Evolutionary conservation across 35 echinoderm and acorn worm genomes (phyloP), one percentile per base, ranked within the genome.

Genomic region (Lytechinus pictus): DNA sequence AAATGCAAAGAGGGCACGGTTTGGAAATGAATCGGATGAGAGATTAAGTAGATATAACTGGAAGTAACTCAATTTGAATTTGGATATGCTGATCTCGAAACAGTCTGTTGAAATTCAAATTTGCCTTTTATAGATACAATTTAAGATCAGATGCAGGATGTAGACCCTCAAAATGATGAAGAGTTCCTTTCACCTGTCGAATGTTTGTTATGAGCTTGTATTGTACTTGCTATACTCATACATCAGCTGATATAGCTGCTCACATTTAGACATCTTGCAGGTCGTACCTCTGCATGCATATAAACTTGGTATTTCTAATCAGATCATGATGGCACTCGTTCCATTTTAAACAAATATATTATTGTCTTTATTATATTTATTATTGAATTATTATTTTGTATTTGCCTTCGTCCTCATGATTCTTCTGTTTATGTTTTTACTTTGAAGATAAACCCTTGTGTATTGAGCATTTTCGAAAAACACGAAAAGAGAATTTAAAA

Each of bases 361-460:
- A 24, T 24, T 79, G n/a, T 79, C n/a, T 7, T 79, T 16, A 19
- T 79, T 79, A 79, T 24, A 24, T 24, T 79, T 79, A 79, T 24
- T 79, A 79, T 90, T 90, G 13, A 24, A 79, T 24, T 79, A 79
- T 90, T 90, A 44, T 52, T 90, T 90, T 90, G 88, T 90, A 52
- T 54, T 90, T 44, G 88, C 88, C 88, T 90, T 90, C 16, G 88
- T 90, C 88, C 88, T 90, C 88, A 90, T 54, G 9, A n/a, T 21
- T 28, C 33, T 90, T 90, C 52, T 90, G 27, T 89, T 89, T 1
- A 44, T 51, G 88, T 90, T 90, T 90, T 90, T 90, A 90, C 88
- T 90, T 90, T 90, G 88, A 90, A 90, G 88, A 52, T 54, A 33
- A n/a, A 54, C 88, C 88, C 88, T 90, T 90, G 88, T 90, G 88